Evolutionary conservation across 53 echinoderm and acorn worm species (phyloP), one percentile per base, ranked within the genome.

Genomic region (Temnopleurus reevesii): DNA sequence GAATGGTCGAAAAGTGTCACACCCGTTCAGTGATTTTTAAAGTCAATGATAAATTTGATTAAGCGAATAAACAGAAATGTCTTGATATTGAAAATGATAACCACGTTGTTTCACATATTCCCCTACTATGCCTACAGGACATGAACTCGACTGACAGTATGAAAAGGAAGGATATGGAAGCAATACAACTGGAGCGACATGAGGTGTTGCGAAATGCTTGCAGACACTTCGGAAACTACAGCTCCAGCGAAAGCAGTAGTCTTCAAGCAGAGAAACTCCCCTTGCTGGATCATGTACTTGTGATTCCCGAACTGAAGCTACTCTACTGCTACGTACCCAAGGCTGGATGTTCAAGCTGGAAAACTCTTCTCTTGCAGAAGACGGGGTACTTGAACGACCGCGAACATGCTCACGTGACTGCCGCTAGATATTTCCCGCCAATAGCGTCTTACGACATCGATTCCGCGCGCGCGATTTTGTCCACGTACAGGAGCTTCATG

Each of bases 401-500:
- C 28, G 27, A 28, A 0, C 90, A 4, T 35, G 55, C 92, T 36
- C 55, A 86, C n/a, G 83, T 86, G 2, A 31, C 47, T 12, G 81
- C 86, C 2, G 86, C 87, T 3, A 41, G 53, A 25, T 26, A 81
- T 7, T 90, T 90, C 86, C 53, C 54, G 33, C 27, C 26, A 31
- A 19, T 82, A 3, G 53, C 82, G 2, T 63, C 76, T 59, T 91
- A 65, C 47, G 92, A 89, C 44, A 91, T 90, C 36, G 66, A 91
- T 3, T 84, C n/a, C 1, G 94, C 91, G 18, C 51, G 71, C 85
- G 89, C 77, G 53, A 83, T 77, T 45, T 49, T 91, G 5, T 13
- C 34, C 18, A 27, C 17, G 15, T 91, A 89, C 21, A 91, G 63
- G 23, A 91, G 88, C 23, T 93, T 93, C 55, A 91, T 93, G 91